phyloP scores from a whole-genome alignment of 2,113 vertebrate genomes.

The Indri indri region DNA sequence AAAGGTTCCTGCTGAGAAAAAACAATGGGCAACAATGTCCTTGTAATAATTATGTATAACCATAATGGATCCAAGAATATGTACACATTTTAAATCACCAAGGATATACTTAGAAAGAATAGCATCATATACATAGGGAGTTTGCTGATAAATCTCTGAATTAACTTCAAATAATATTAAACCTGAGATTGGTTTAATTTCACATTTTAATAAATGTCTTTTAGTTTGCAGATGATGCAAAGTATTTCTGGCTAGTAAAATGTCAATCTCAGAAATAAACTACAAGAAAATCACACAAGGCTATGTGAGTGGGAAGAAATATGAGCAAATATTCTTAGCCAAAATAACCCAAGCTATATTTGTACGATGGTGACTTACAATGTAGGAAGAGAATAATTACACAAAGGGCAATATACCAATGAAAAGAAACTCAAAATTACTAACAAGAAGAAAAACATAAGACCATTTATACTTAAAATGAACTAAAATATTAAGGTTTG shows the following conservation, averaged over 20 bases:
- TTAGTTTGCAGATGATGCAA: background rate
- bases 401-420: background rate
- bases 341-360: conserved; percentile 24
- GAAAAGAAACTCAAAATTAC: background rate
- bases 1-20: background rate
- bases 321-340: conserved; percentile 15
- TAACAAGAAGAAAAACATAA: background rate
- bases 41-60: background rate
- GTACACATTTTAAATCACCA: background rate
- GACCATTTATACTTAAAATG: background rate
- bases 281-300: background rate
- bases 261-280: conserved; percentile 3
- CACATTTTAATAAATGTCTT: background rate
- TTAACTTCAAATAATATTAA: conserved; percentile 33
- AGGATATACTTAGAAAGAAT: background rate
- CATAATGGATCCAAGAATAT: background rate
- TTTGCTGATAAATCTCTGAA: background rate
- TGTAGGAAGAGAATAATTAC: background rate
- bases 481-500: background rate
- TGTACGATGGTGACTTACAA: background rate
- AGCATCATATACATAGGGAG: background rate
- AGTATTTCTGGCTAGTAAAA: conserved; percentile 1
- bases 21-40: background rate
- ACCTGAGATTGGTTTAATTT: background rate
- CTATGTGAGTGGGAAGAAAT: background rate